These are phyloP conservation scores for Alouatta palliata DNA, from an alignment of 2,113 vertebrate species.

Conservation along the genomic window DNA sequence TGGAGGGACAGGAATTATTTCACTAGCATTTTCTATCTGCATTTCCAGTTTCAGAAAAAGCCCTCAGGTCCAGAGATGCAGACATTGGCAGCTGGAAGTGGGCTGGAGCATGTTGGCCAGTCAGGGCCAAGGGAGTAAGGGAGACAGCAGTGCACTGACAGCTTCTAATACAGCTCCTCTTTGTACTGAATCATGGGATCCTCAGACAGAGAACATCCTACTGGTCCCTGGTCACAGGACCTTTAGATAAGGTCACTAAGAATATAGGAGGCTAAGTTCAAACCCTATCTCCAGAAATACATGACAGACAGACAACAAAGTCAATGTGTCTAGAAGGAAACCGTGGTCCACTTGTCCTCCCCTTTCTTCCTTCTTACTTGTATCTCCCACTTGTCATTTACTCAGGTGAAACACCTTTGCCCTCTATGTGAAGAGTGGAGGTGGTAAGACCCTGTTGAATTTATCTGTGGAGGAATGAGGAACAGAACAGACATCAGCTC, in stretches of 20 bases:
- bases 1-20: neutral
- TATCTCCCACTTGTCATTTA: neutral
- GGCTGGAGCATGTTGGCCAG: neutral
- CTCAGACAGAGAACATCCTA: neutral
- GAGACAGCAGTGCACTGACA: neutral
- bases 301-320: neutral
- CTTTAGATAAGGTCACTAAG: neutral
- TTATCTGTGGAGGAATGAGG: neutral
- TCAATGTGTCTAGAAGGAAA: neutral
- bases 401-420: neutral
- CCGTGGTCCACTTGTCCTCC: neutral
- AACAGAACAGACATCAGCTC: neutral
- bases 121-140: neutral
- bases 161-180: neutral
- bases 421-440: slow-evolving; percentile 24
- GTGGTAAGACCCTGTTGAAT: neutral
- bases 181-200: neutral
- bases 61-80: neutral
- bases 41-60: slow-evolving; percentile 22
- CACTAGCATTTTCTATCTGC: neutral
- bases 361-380: neutral
- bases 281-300: neutral
- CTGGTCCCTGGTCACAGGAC: neutral
- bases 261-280: neutral
- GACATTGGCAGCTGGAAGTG: neutral